These are phyloP conservation scores for Glossophaga mutica DNA, from an alignment of 2,797 vertebrate genomes.

Conservation along the genomic window DNA sequence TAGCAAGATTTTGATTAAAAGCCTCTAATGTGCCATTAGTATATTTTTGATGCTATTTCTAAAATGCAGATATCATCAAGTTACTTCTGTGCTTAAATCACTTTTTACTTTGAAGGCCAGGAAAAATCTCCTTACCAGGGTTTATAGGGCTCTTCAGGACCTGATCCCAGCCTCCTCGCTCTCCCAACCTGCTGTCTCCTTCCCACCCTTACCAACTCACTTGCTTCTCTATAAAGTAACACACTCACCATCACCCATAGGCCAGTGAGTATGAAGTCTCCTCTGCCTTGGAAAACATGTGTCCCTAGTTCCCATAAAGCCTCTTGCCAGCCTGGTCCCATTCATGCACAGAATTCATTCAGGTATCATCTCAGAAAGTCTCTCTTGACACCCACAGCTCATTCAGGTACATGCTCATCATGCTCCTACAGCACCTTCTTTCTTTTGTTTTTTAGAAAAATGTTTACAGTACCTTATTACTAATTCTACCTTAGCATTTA, in stretches of 20 bases:
- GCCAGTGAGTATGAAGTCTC: not conserved
- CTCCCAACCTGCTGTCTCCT: not conserved
- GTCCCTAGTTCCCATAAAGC: not conserved
- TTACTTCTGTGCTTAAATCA: not conserved
- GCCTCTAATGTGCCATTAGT: not conserved
- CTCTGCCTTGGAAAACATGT: not conserved
- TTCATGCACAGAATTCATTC: not conserved
- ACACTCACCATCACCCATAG: not conserved
- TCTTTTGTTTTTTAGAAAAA: not conserved
- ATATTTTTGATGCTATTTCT: not conserved
- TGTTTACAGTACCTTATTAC: too few relatives aligned
- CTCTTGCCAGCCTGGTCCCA: not conserved
- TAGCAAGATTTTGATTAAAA: not conserved
- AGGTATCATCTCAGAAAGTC: not conserved
- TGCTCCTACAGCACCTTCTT: not conserved
- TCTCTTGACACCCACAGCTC: not conserved
- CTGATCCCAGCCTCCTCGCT: not conserved
- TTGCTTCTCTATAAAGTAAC: not conserved
- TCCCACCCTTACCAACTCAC: not conserved
- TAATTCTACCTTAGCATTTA: not conserved
- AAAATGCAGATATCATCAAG: not conserved
- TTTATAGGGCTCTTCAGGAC: not conserved
- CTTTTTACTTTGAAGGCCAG: not conserved
- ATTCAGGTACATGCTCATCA: not conserved
- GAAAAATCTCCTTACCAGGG: not conserved